Evolutionary conservation across 1,140 invertebrate species (phyloP), one percentile per base, ranked within the genome.

Genomic region (Olivierus martensii): DNA sequence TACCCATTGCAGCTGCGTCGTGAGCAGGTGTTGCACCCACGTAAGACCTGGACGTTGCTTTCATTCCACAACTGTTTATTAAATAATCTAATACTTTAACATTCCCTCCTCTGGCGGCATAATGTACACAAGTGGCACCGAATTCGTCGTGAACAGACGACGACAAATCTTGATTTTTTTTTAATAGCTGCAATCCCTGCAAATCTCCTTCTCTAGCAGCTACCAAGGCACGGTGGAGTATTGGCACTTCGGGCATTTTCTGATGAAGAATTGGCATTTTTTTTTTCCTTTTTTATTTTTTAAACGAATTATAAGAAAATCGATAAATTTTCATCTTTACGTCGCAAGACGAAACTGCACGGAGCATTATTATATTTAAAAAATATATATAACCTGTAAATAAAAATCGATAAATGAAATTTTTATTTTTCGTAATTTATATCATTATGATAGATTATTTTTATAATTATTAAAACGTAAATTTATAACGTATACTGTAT

Each of bases 1-100:
- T 68, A 1, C 71, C 71, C 43, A 67, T 63, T 0, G 68, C 70
- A 2, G 71, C 67, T 6, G 71, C 71, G 56, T 74, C 71, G 54
- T 74, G 72, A 1, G 66, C 58, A 9, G 71, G 61, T 5, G 71
- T 70, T 0, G 70, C 65, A 1, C 71, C 71, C 12, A 68, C 64
- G 21, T 62, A 61, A 6, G 64, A 64, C 22, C 67, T 49, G 21
- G 59, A 58, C 7, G 57, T 52, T 56, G 62, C 61, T 45, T 54
- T 57, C 53, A 71, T 63, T 7, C 61, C 52, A 42, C 57, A 61
- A 11, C 58, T 52, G 7, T 60, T 59, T 12, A 69, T 57, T n/a
- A 72, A 52, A 49, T 59, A 69, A 22, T 67, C 49, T 7, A 71
- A 48, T 1, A 68, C 57, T n/a, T 64, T 59, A 3, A 68, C 53